phyloP scores from a whole-genome alignment of 1,140 invertebrate genomes.

The Calliopsis andreniformis region DNA sequence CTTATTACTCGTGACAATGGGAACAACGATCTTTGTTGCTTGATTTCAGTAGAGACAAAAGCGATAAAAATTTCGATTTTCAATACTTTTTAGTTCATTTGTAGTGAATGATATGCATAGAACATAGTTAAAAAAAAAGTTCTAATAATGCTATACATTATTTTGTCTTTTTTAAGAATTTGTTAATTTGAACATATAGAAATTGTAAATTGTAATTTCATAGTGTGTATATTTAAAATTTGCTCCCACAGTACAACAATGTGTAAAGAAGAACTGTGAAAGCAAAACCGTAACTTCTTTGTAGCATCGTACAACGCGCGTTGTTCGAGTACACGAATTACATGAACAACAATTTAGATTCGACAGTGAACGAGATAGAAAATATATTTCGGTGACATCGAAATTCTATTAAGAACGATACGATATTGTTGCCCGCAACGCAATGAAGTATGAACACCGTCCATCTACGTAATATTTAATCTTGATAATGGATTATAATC shows the following conservation, averaged over 20 bases:
- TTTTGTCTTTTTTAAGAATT: conserved; percentile 6
- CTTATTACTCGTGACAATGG: not conserved
- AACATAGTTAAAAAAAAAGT: conserved; percentile 10
- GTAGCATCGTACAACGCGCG: not conserved
- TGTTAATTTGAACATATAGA: conserved; percentile 13
- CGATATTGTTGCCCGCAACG: conserved; percentile 13
- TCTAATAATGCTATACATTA: conserved; percentile 8
- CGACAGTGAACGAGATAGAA: conserved; percentile 16
- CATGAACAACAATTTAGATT: conserved; percentile 16
- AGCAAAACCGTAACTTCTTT: conserved; percentile 16
- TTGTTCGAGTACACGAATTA: conserved; percentile 7
- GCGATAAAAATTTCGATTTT: conserved; percentile 24
- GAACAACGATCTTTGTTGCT: not conserved
- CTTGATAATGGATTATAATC: conserved; percentile 19
- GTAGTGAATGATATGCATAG: conserved; percentile 29
- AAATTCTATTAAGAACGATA: conserved; percentile 10
- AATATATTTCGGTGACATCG: not conserved
- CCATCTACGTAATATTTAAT: conserved; percentile 10
- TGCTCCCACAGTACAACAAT: conserved; percentile 34
- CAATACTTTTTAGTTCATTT: not conserved
- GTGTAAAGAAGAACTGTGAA: conserved; percentile 31
- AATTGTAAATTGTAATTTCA: conserved; percentile 7
- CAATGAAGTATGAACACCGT: conserved; percentile 27
- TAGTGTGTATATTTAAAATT: conserved; percentile 23
- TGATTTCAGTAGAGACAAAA: conserved; percentile 4